phyloP scores from a whole-genome alignment of 2,888 invertebrate species.

The Temnothorax ravouxi region DNA sequence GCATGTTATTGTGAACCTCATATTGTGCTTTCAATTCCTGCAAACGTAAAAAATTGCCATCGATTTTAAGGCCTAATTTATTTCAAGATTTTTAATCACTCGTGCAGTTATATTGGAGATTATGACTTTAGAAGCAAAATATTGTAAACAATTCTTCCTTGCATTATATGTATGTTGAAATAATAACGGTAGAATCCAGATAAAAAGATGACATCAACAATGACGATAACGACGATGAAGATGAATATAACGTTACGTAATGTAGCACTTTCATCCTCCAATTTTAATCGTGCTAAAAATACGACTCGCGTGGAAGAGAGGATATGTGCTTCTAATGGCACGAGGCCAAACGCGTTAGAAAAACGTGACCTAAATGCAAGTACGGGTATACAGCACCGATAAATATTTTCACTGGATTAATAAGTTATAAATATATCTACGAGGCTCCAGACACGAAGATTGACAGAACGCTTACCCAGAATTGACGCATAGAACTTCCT shows the following conservation, averaged over 20 bases:
- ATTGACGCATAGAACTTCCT: conserved; percentile 92
- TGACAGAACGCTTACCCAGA: conserved; percentile 89
- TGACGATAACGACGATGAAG: not conserved
- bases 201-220: not conserved
- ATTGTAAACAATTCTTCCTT: not conserved
- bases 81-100: not conserved
- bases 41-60: not conserved
- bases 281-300: conserved; percentile 51
- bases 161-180: not conserved
- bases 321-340: conserved; percentile 61
- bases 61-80: not conserved
- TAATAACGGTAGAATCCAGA: not conserved
- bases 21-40: conserved; percentile 95
- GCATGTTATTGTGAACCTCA: conserved; percentile 93
- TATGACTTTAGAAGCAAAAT: not conserved
- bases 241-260: conserved; percentile 14
- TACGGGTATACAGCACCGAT: not conserved
- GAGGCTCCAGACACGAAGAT: not conserved
- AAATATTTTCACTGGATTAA: conserved; percentile 18
- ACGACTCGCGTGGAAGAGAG: conserved; percentile 6
- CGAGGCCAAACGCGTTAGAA: conserved; percentile 64
- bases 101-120: not conserved
- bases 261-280: not conserved
- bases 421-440: conserved; percentile 26
- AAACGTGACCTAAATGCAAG: conserved; percentile 67